phyloP scores from a whole-genome alignment of 2,113 vertebrate genomes.

The Tor tambroides region DNA sequence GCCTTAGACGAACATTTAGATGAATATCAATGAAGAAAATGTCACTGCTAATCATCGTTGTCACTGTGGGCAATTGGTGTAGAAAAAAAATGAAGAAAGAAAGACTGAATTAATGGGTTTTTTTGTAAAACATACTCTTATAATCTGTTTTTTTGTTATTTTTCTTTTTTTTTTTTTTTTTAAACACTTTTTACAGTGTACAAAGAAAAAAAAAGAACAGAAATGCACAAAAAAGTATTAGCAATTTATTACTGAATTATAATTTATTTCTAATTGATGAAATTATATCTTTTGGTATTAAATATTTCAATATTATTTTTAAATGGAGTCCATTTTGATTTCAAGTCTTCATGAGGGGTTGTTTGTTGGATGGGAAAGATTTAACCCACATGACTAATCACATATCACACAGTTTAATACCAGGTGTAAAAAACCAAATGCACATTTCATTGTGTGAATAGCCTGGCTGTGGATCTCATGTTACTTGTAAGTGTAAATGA shows the following conservation, averaged over 20 bases:
- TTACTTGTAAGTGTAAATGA: slow-evolving; percentile 27
- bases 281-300: not conserved
- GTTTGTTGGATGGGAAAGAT: not conserved
- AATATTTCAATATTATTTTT: not conserved
- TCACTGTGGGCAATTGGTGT: not conserved
- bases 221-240: no score
- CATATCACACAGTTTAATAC: slow-evolving; percentile 14
- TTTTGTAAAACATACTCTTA: no score
- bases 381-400: slow-evolving; percentile 20
- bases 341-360: not conserved
- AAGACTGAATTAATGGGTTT: no score
- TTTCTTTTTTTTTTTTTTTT: no score
- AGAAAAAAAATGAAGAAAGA: no score
- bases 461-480: not conserved
- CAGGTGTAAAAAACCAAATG: slow-evolving; percentile 26
- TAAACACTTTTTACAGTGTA: not conserved
- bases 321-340: not conserved
- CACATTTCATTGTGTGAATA: slow-evolving; percentile 4
- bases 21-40: not conserved
- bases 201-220: no score
- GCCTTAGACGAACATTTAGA: not conserved
- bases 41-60: not conserved
- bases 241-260: not conserved
- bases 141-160: no score
- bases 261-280: not conserved